phyloP scores from a whole-genome alignment of 2,888 invertebrate genomes.

The Drosophila hawaiiensis region DNA sequence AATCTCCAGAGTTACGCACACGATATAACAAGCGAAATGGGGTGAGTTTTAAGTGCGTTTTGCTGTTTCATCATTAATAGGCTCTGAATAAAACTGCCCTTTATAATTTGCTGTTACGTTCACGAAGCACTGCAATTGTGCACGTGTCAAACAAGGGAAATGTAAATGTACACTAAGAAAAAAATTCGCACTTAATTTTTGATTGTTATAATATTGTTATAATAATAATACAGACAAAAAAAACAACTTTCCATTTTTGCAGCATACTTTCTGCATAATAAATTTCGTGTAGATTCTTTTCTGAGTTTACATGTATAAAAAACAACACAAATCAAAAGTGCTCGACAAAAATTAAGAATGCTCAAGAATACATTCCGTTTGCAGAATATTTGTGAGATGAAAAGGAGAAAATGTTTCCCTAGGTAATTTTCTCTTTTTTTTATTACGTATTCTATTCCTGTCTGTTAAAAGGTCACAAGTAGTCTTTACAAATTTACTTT shows the following conservation, averaged over 20 bases:
- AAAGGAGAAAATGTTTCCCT: not conserved
- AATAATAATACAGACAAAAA: not conserved
- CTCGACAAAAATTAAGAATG: not conserved
- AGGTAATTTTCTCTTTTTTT: not conserved
- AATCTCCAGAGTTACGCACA: constrained; percentile 5
- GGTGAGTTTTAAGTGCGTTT: constrained; percentile 46
- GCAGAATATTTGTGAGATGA: not conserved
- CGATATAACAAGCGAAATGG: constrained; percentile 7
- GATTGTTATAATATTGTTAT: not conserved
- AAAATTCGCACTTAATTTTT: not conserved
- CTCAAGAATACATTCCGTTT: not conserved
- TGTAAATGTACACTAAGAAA: not conserved
- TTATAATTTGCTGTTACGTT: constrained; percentile 18
- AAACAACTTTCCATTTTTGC: not conserved
- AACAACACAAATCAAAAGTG: not conserved
- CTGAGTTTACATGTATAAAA: not conserved
- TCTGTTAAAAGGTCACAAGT: not conserved
- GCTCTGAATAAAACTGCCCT: constrained; percentile 6
- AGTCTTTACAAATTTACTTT: not conserved
- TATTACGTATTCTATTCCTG: not conserved
- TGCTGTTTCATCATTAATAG: constrained; percentile 27
- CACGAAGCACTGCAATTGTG: constrained; percentile 3
- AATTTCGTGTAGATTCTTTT: not conserved
- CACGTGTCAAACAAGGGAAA: constrained; percentile 4
- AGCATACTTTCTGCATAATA: not conserved